These are phyloP conservation scores for Umimayanthus kanabou DNA, from an alignment of 92 coral and sea anemone species.

Conservation along the genomic window DNA sequence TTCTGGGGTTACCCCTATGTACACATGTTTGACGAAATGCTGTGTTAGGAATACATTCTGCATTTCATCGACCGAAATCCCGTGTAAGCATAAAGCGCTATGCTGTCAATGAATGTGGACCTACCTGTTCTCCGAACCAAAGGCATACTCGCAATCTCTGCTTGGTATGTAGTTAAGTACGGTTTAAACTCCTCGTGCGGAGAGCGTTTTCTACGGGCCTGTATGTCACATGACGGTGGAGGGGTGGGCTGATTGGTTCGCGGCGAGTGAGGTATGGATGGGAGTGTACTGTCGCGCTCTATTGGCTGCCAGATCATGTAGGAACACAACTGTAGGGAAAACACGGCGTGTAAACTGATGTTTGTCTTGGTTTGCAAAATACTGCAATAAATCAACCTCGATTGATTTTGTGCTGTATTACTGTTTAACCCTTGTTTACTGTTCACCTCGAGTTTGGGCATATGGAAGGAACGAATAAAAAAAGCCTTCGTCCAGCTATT, in stretches of 20 bases:
- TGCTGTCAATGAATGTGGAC: background rate
- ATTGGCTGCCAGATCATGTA: constrained; percentile 90
- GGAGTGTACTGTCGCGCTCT: constrained; percentile 47
- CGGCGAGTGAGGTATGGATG: constrained; percentile 59
- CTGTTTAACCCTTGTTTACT: too few relatives aligned
- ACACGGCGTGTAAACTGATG: too few relatives aligned
- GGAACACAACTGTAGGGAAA: constrained; percentile 60
- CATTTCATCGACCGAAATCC: background rate
- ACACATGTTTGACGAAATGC: too few relatives aligned
- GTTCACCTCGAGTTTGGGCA: too few relatives aligned
- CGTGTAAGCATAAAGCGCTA: background rate
- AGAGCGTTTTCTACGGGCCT: constrained; percentile 32
- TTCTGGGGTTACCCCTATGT: too few relatives aligned
- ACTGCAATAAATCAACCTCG: too few relatives aligned
- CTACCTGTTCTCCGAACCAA: constrained; percentile 62
- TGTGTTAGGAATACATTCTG: background rate
- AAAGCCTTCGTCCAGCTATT: too few relatives aligned
- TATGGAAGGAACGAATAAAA: too few relatives aligned
- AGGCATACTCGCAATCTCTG: constrained; percentile 65
- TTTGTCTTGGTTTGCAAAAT: too few relatives aligned
- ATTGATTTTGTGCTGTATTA: too few relatives aligned
- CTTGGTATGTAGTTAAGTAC: constrained; percentile 66
- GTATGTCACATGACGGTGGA: constrained; percentile 33
- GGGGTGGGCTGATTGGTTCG: constrained; percentile 24
- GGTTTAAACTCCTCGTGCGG: constrained; percentile 49